Conservation (phyloP, 2,888 invertebrate species). For the Hyposoter dolosus region DNA sequence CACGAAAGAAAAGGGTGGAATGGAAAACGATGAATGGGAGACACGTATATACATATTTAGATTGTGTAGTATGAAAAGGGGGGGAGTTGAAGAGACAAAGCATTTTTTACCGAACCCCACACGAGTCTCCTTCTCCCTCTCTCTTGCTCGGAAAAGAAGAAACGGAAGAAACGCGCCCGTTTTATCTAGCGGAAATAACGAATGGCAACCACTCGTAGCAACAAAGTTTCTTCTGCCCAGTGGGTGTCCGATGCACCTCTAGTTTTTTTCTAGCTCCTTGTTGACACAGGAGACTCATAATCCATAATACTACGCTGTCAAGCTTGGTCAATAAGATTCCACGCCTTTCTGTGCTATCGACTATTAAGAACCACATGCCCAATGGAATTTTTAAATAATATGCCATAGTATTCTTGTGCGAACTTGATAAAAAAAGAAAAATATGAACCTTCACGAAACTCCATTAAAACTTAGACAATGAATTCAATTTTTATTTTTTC, state of each 20-base stretch:
- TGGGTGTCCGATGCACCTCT: slow-evolving; percentile 14
- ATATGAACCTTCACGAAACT: neutral
- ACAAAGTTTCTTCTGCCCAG: slow-evolving; percentile 70
- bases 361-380: neutral
- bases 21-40: slow-evolving; percentile 42
- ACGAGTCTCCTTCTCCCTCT: slow-evolving; percentile 33
- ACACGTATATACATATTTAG: slow-evolving; percentile 17
- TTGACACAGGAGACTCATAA: slow-evolving; percentile 52
- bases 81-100: slow-evolving; percentile 72
- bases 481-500: neutral
- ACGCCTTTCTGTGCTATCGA: slow-evolving; percentile 23
- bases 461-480: neutral
- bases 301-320: slow-evolving; percentile 18
- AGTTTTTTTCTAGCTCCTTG: slow-evolving; percentile 40
- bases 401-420: neutral
- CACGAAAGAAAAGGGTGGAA: slow-evolving; percentile 65
- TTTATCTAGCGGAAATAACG: slow-evolving; percentile 81
- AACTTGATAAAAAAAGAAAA: neutral
- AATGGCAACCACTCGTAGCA: slow-evolving; percentile 75
- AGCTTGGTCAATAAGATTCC: slow-evolving; percentile 43
- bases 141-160: neutral
- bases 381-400: neutral
- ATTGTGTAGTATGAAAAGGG: slow-evolving; percentile 27
- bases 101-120: slow-evolving; percentile 72
- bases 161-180: slow-evolving; percentile 73